A percentile compares a stretch with the other conserved stretches of the same genome.
Evolutionary conservation across 2,888 invertebrate genomes (phyloP).

Genomic region (Apamea crenata): DNA sequence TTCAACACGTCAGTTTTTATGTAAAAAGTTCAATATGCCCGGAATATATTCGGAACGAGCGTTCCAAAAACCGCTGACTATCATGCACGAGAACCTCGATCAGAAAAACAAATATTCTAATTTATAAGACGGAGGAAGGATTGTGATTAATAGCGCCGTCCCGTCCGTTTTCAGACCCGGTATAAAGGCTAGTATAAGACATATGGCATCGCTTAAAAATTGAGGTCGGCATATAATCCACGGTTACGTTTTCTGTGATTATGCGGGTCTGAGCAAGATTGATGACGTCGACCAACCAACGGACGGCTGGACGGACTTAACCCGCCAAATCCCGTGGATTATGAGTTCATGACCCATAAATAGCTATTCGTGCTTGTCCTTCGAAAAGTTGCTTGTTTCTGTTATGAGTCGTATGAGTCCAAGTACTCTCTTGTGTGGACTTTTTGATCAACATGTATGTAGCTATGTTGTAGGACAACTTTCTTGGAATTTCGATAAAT

Average conservation of each 20-base stretch:
- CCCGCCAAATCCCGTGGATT: constrained; percentile 81
- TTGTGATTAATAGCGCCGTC: constrained; percentile 62
- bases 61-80: constrained; percentile 17
- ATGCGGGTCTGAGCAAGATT: constrained; percentile 88
- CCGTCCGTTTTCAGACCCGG: constrained; percentile 48
- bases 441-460: constrained; percentile 1
- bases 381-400: constrained; percentile 60
- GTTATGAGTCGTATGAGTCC: constrained; percentile 1
- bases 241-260: constrained; percentile 86
- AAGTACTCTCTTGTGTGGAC: constrained; percentile 3
- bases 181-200: constrained; percentile 59
- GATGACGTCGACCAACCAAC: constrained; percentile 79
- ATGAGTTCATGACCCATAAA: constrained; percentile 86
- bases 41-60: not conserved
- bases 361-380: constrained; percentile 81
- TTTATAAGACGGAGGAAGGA: constrained; percentile 61
- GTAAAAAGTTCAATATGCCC: not conserved
- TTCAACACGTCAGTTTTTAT: not conserved
- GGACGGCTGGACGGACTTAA: constrained; percentile 77
- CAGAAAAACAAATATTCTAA: constrained; percentile 62
- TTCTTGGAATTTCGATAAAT: not conserved
- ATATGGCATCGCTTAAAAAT: constrained; percentile 82
- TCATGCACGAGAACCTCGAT: constrained; percentile 21
- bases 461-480: not conserved
- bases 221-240: constrained; percentile 83